Evolutionary conservation across 2,888 invertebrate species (phyloP), one percentile per base, ranked within the genome.

Genomic region (Uloborus plumipes): DNA sequence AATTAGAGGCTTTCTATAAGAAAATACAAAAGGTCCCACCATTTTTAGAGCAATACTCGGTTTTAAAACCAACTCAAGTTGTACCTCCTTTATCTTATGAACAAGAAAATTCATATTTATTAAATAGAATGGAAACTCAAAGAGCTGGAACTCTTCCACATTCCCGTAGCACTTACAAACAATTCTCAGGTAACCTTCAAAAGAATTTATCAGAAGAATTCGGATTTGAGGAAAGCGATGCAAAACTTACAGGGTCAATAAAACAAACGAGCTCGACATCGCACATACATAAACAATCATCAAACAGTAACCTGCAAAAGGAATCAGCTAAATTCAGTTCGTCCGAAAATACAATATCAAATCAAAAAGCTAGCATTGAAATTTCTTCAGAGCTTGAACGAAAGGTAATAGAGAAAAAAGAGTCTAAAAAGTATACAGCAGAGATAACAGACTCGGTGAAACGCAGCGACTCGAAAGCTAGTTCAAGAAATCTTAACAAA

Each of bases 1-100:
- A 84, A 73, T 62, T 85, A 51, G 85, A 85, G 80, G 83, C 79
- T 2, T 85, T 80, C 74, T 85, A 83, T 73, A 85, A 67, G 15
- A 85, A 83, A 72, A 82, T 84, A 64, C 84, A 84, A 22, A 84
- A 84, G 76, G 67, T 80, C 13, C 80, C 84, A 22, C 76, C 84
- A 16, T 84, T 84, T 77, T 73, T 80, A 69, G 81, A 81, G 47
- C 80, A 84, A 66, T 76, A 80, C 66, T 72, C 76, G 9, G 14
- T 62, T 22, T 16, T 76, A 9, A 84, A 84, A 75, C 84, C 84
- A 14, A 84, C 77, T 7, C 84, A 84, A 71, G 69, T 82, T 4
- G 84, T 84, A 11, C 70, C 84, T 58, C 84, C 84, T 49, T 66
- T 84, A 20, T 53, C 76, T 14, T 73, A 66, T 58, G 82, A 83